Conservation (phyloP, 2,113 vertebrate genomes). For the Trematocara unimaculatum region DNA sequence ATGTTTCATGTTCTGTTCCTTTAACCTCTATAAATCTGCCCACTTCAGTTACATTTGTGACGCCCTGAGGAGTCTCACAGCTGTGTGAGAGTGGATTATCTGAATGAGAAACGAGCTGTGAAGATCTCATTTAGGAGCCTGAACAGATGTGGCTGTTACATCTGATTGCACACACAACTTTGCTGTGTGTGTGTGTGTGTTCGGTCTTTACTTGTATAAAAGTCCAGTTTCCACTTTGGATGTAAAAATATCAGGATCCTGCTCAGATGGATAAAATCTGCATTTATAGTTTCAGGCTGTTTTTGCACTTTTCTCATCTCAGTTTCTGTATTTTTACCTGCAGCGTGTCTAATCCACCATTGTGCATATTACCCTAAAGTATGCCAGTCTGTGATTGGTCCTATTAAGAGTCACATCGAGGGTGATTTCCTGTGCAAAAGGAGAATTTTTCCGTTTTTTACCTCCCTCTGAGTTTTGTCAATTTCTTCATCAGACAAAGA, state of each 20-base stretch:
- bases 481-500: neutral
- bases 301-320: neutral
- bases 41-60: neutral
- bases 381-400: neutral
- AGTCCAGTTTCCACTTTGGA: neutral
- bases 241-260: neutral
- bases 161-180: neutral
- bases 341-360: fast-evolving
- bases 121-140: neutral
- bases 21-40: neutral
- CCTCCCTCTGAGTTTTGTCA: neutral
- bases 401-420: neutral
- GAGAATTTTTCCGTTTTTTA: fast-evolving
- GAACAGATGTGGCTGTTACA: neutral
- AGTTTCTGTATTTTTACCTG: neutral
- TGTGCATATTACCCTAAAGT: fast-evolving
- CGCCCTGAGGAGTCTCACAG: neutral
- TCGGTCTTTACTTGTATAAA: neutral
- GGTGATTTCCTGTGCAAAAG: neutral
- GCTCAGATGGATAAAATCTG: neutral
- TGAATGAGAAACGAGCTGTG: constrained; percentile 5
- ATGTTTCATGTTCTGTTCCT: neutral
- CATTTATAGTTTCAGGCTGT: neutral
- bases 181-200: neutral
- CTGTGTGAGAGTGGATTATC: neutral